A percentile compares a stretch with the other conserved stretches of the same genome.
phyloP scores from a whole-genome alignment of 2,797 vertebrate species.

The Threskiornis aethiopicus region DNA sequence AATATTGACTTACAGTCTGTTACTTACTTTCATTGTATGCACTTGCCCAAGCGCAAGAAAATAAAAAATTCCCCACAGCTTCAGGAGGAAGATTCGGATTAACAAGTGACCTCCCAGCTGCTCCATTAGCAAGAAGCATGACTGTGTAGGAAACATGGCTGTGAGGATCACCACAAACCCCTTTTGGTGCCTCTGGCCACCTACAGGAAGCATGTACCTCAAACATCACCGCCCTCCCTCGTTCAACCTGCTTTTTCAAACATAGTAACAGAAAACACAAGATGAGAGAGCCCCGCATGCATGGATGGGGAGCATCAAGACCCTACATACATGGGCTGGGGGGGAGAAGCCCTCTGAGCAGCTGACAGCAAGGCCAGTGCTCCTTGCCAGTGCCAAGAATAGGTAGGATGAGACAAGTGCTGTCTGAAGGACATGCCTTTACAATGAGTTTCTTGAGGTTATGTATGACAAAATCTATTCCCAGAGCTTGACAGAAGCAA shows the following conservation, averaged over 20 bases:
- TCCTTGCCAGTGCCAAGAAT: background rate
- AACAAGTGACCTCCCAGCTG: background rate
- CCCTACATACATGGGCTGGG: fast-evolving
- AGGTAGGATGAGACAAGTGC: background rate
- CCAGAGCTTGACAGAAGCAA: background rate
- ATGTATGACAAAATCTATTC: background rate
- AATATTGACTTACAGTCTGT: background rate
- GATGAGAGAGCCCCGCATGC: background rate
- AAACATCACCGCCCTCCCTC: background rate
- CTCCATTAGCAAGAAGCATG: background rate
- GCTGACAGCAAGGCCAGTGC: background rate
- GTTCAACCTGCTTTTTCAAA: background rate
- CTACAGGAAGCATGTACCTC: background rate
- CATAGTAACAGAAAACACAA: background rate
- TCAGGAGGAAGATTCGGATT: background rate
- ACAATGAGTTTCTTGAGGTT: background rate
- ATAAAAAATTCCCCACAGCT: background rate
- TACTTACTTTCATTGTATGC: background rate
- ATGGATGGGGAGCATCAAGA: background rate
- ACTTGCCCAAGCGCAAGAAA: background rate
- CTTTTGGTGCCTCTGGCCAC: background rate
- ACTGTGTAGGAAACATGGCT: background rate
- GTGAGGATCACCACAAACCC: background rate
- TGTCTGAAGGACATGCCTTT: background rate
- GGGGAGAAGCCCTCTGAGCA: background rate